Evolutionary conservation across 2,113 vertebrate genomes (phyloP).

Genomic region (Cochlearius cochlearius): DNA sequence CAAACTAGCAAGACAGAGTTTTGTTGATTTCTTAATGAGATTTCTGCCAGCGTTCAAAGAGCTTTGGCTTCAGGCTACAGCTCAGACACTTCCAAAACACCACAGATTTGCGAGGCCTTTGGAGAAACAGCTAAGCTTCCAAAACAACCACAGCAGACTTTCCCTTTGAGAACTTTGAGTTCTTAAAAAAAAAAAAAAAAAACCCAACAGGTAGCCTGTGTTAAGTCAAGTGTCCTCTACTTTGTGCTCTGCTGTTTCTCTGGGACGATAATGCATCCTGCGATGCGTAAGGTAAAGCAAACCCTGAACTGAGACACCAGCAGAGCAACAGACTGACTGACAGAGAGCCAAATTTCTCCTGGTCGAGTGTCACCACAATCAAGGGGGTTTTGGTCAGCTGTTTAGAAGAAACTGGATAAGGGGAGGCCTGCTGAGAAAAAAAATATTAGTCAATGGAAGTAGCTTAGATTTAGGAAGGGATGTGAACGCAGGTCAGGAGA

Average conservation of each 20-base stretch:
- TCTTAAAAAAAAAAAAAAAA: neutral
- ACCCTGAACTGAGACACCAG: neutral
- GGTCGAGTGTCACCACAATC: neutral
- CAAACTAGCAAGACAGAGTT: neutral
- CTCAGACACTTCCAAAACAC: neutral
- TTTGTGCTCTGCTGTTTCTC: neutral
- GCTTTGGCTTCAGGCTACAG: neutral
- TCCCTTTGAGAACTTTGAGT: neutral
- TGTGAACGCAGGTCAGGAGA: neutral
- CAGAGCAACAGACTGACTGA: neutral
- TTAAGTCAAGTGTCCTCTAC: neutral
- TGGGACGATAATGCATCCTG: neutral
- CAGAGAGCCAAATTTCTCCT: neutral
- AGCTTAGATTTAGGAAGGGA: neutral
- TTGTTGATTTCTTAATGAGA: neutral
- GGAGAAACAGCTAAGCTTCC: neutral
- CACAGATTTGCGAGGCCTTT: neutral
- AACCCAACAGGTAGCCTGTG: neutral
- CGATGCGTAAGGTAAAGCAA: fast-evolving
- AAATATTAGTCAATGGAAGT: neutral
- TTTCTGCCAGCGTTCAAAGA: neutral
- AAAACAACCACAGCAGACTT: neutral
- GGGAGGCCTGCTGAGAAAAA: neutral
- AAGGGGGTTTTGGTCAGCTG: neutral
- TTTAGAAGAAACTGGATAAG: neutral